Evolutionary conservation across 35 echinoderm and acorn worm species (phyloP), one percentile per base, ranked within the genome.

Genomic region (Heliocidaris tuberculata): DNA sequence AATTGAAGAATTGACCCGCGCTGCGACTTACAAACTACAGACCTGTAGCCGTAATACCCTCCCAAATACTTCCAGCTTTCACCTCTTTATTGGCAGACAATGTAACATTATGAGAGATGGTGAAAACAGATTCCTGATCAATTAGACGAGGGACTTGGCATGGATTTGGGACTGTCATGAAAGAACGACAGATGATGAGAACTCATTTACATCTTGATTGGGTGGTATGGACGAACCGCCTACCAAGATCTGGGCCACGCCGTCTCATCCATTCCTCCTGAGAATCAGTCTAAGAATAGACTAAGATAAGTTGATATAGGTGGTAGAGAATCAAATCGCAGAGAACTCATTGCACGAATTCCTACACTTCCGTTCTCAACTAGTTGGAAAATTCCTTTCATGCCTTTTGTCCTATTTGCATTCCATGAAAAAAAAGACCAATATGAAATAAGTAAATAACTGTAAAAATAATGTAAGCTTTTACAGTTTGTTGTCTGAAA

Each of bases 81-180:
- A 47, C 19, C 87, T 48, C 31, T 89, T 89, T 89, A 89, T 48
- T 48, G 47, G 31, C 31, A 89, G 87, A 89, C 87, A 89, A 89
- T 31, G 87, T 89, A 48, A 32, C 47, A 47, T 89, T 89, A 89
- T 48, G 47, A 32, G 12, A 47, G 47, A 42, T 42, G 87, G 31
- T 89, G 87, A 89, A 89, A 89, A 48, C 31, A 48, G 87, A 89
- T 47, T 89, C 87, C 47, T 48, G 31, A 89, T 89, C 87, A 89
- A 89, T 89, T 89, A 89, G 47, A 89, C 32, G 31, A 16, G 32
- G 31, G 31, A 48, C 31, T 48, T 19, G 87, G 87, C 87, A 47
- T 48, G 87, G 87, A 89, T 89, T 48, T 47, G 32, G 87, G 65
- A 78, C 21, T n/a, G 65, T 78, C 65, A 78, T 78, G 65, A 19